Evolutionary conservation across 2,888 invertebrate species (phyloP).

Genomic region (Phymatocera aterrima): DNA sequence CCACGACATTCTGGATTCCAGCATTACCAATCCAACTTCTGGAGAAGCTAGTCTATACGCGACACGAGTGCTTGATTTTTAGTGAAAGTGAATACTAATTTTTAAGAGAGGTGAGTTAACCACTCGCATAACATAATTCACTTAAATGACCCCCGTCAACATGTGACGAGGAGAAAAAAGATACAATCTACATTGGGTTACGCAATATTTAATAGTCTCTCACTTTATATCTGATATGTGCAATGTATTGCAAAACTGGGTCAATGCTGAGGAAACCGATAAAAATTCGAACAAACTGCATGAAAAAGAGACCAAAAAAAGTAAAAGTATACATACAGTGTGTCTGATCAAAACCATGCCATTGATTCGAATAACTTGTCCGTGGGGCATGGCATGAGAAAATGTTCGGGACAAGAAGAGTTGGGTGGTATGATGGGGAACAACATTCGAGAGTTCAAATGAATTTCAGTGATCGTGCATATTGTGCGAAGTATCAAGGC

Average conservation of each 20-base stretch:
- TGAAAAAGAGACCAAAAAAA: no score
- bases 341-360: no score
- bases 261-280: not conserved
- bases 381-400: no score
- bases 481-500: no score
- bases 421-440: not conserved
- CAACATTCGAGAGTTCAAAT: not conserved
- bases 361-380: no score
- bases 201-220: not conserved
- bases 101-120: slow-evolving; percentile 22
- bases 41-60: not conserved
- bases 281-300: no score
- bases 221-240: not conserved
- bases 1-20: not conserved
- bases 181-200: not conserved
- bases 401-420: not conserved
- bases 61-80: slow-evolving; percentile 1
- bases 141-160: not conserved
- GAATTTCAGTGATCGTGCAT: no score
- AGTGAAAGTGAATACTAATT: slow-evolving; percentile 33
- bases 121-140: not conserved
- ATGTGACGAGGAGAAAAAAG: not conserved
- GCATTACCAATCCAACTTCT: not conserved
- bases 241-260: not conserved
- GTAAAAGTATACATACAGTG: no score